A percentile compares a stretch with the other conserved stretches of the same genome.
These are phyloP conservation scores for Puntigrus tetrazona DNA, from an alignment of 2,113 vertebrate species.

Conservation along the genomic window DNA sequence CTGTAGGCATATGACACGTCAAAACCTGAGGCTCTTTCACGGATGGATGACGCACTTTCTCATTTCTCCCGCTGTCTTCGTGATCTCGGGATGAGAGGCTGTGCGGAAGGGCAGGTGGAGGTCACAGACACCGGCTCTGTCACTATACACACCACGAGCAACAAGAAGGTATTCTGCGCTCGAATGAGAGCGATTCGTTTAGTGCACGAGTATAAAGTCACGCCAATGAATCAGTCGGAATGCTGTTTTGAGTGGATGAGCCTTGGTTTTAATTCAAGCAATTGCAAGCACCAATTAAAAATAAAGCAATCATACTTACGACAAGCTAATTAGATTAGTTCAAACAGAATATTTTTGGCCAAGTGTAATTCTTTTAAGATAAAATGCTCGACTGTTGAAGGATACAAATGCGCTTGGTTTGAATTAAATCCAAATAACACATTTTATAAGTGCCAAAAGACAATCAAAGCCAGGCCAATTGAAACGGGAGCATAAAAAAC, in stretches of 20 bases:
- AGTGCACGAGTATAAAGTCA: background rate
- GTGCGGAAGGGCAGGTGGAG: conserved; percentile 45
- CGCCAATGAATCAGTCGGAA: background rate
- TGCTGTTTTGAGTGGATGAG: background rate
- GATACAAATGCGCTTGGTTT: background rate
- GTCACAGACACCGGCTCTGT: conserved; percentile 14
- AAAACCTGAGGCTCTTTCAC: conserved; percentile 43
- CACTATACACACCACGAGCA: background rate
- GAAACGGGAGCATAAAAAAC: background rate
- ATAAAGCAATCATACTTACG: background rate
- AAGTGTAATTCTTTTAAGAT: conserved; percentile 11
- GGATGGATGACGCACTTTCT: conserved; percentile 42
- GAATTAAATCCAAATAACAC: conserved; percentile 6
- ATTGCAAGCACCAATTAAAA: conserved; percentile 4
- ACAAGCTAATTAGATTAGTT: conserved; percentile 22
- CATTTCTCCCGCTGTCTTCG: conserved; percentile 26
- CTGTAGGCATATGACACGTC: conserved; percentile 23
- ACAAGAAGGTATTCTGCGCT: conserved; percentile 59
- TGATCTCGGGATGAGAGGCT: conserved; percentile 3
- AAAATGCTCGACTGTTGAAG: conserved; percentile 11
- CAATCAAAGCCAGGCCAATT: background rate
- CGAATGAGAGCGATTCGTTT: conserved; percentile 47
- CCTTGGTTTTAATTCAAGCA: conserved; percentile 23
- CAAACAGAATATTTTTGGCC: background rate
- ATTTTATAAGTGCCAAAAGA: background rate